Evolutionary conservation across 30 jellyfish, hydroid and myxozoan genomes (phyloP).

Genomic region (Mastigias papua): DNA sequence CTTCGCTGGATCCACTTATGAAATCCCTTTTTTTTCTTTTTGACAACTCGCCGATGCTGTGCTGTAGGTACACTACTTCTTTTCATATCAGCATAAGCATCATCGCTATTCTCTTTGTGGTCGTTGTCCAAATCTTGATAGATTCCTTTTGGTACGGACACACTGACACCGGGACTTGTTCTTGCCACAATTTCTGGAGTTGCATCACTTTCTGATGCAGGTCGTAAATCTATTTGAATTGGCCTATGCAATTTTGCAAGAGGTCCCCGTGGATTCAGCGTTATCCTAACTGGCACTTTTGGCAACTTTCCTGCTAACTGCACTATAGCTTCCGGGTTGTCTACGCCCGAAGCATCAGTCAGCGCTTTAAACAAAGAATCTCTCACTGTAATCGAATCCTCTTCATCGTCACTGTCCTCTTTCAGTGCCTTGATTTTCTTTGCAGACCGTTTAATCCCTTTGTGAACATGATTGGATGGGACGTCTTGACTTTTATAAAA

Average conservation of each 20-base stretch:
- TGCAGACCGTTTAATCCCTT: slow-evolving; percentile 49
- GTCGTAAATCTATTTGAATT: slow-evolving; percentile 92
- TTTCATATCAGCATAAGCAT: slow-evolving; percentile 88
- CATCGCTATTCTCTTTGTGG: slow-evolving; percentile 42
- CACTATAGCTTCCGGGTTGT: slow-evolving; percentile 86
- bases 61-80: slow-evolving; percentile 55
- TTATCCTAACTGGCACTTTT: slow-evolving; percentile 95
- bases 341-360: slow-evolving; percentile 58
- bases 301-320: slow-evolving; percentile 97
- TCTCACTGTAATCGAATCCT: slow-evolving; percentile 5
- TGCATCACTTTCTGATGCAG: slow-evolving; percentile 83
- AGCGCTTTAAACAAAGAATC: slow-evolving; percentile 47
- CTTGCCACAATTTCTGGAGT: slow-evolving; percentile 81
- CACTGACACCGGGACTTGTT: slow-evolving; percentile 94
- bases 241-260: slow-evolving; percentile 92
- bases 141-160: slow-evolving; percentile 72
- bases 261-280: slow-evolving; percentile 98
- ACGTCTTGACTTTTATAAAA: slow-evolving; percentile 73
- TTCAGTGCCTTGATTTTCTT: slow-evolving; percentile 16
- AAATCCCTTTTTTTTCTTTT: slow-evolving; percentile 3
- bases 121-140: slow-evolving; percentile 63
- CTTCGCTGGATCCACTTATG: slow-evolving; percentile 15
- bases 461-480: slow-evolving; percentile 19
- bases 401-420: slow-evolving; percentile 38
- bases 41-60: background rate